phyloP scores from a whole-genome alignment of 2,888 invertebrate species.

The Prosapia bicincta region DNA sequence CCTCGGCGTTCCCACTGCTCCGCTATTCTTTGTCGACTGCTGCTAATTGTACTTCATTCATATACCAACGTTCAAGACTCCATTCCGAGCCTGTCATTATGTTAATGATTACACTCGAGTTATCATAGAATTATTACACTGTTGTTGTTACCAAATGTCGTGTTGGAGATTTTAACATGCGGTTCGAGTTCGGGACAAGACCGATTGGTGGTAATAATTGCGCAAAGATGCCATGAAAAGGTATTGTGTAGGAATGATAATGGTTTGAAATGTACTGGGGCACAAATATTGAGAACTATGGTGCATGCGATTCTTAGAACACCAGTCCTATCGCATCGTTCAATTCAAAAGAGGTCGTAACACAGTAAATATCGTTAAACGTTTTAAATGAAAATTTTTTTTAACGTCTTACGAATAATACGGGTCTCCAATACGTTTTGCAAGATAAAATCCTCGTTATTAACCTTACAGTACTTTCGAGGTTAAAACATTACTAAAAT shows the following conservation, averaged over 20 bases:
- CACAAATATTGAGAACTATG: background rate
- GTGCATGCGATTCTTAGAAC: too few relatives aligned
- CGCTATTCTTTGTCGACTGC: background rate
- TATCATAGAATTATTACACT: background rate
- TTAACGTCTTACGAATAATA: too few relatives aligned
- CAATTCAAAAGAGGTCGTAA: too few relatives aligned
- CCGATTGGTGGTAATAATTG: background rate
- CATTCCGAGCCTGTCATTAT: background rate
- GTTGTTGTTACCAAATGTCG: background rate
- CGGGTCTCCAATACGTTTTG: too few relatives aligned
- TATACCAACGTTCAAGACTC: background rate
- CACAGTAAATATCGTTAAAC: too few relatives aligned
- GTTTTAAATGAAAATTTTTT: too few relatives aligned
- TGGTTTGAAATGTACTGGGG: background rate
- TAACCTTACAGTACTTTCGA: too few relatives aligned
- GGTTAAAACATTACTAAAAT: too few relatives aligned
- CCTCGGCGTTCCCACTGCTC: constrained; percentile 19
- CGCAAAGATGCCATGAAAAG: background rate
- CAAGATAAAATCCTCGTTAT: too few relatives aligned
- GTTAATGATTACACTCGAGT: background rate
- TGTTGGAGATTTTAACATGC: background rate
- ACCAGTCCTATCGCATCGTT: too few relatives aligned
- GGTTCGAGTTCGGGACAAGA: background rate
- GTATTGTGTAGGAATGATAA: background rate
- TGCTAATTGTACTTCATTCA: background rate